Conservation (phyloP, 2,888 invertebrate genomes). For the Amaurobius ferox region DNA sequence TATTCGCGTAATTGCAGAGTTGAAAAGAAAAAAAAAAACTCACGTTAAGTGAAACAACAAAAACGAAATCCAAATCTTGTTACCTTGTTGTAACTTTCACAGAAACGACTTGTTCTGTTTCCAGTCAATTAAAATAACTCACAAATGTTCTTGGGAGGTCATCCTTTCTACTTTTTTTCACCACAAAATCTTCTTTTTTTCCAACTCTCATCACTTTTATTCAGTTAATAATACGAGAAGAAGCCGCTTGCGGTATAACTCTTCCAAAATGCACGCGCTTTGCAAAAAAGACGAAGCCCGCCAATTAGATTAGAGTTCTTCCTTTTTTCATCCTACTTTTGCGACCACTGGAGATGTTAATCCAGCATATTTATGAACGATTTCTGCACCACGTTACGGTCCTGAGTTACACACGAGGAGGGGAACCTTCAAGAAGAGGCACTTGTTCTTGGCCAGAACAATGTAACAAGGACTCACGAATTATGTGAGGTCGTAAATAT, state of each 20-base stretch:
- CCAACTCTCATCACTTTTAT: conserved; percentile 31
- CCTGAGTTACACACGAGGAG: conserved; percentile 45
- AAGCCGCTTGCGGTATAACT: conserved; percentile 62
- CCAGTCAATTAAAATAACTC: conserved; percentile 62
- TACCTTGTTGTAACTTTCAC: conserved; percentile 13
- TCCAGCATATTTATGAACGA: conserved; percentile 68
- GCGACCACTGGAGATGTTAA: conserved; percentile 55
- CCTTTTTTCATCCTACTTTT: conserved; percentile 22
- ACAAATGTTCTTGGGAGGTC: conserved; percentile 64
- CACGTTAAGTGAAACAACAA: not conserved
- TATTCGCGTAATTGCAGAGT: conserved; percentile 18
- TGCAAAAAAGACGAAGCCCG: conserved; percentile 35
- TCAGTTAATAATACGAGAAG: conserved; percentile 60
- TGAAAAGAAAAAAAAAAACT: conserved; percentile 3
- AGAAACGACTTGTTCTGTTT: not conserved
- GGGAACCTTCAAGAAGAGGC: not conserved
- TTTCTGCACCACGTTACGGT: conserved; percentile 56
- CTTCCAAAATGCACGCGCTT: conserved; percentile 52
- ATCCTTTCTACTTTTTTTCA: conserved; percentile 40
- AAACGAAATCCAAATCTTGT: not conserved
- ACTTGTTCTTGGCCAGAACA: conserved; percentile 49
- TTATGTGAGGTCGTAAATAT: conserved; percentile 60
- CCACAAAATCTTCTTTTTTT: conserved; percentile 19
- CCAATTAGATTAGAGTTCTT: conserved; percentile 66
- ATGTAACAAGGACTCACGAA: conserved; percentile 65